These are phyloP conservation scores for Synergus laeviventris DNA, from an alignment of 2,888 invertebrate species.

Conservation along the genomic window DNA sequence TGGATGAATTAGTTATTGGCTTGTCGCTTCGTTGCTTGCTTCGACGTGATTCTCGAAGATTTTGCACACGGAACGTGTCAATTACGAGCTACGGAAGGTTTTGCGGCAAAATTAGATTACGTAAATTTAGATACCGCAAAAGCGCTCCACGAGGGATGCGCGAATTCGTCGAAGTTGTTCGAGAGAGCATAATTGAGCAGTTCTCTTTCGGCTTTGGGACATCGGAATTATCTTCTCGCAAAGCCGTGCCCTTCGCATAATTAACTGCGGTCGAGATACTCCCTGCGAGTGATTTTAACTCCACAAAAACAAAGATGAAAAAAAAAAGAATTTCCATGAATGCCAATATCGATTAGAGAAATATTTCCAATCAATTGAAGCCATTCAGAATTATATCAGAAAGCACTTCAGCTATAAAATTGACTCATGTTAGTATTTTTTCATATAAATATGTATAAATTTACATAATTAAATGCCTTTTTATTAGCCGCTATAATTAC, in stretches of 20 bases:
- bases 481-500: neutral
- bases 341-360: neutral
- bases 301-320: neutral
- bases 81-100: slow-evolving; percentile 38
- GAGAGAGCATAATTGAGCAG: slow-evolving; percentile 38
- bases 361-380: neutral
- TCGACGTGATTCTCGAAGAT: slow-evolving; percentile 15
- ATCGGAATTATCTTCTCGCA: slow-evolving; percentile 29
- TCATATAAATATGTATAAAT: too few relatives aligned
- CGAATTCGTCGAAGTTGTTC: slow-evolving; percentile 29
- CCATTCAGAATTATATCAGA: neutral
- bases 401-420: neutral
- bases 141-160: slow-evolving; percentile 12
- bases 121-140: slow-evolving; percentile 39
- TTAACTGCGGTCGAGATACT: neutral
- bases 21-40: neutral
- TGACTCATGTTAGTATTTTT: neutral
- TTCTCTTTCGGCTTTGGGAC: slow-evolving; percentile 8
- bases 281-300: neutral
- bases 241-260: neutral
- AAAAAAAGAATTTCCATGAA: neutral
- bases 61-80: slow-evolving; percentile 37
- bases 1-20: neutral
- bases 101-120: slow-evolving; percentile 39
- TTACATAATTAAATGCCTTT: neutral